Conservation (phyloP, 2,888 invertebrate species). For the Coremacera marginata region DNA sequence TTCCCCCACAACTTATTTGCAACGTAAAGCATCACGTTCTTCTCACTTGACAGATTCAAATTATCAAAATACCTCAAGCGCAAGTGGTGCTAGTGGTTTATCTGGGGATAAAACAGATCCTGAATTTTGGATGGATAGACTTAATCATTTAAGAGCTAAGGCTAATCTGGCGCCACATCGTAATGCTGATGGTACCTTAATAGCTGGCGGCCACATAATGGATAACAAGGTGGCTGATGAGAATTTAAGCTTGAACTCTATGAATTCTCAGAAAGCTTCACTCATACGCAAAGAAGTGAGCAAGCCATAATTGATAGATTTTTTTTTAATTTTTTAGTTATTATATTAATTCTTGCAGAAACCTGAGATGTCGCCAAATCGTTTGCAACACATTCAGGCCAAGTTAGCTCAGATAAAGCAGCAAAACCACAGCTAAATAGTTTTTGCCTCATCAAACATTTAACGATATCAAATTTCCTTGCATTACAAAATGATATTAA, state of each 20-base stretch:
- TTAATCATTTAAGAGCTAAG: slow-evolving; percentile 61
- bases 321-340: neutral
- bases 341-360: slow-evolving; percentile 55
- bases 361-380: slow-evolving; percentile 68
- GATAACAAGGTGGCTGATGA: slow-evolving; percentile 69
- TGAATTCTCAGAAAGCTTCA: slow-evolving; percentile 65
- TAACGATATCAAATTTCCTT: slow-evolving; percentile 22
- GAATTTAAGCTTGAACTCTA: slow-evolving; percentile 66
- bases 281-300: slow-evolving; percentile 66
- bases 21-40: slow-evolving; percentile 41
- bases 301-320: slow-evolving; percentile 26
- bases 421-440: slow-evolving; percentile 61
- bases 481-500: slow-evolving; percentile 32
- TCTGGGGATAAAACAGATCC: slow-evolving; percentile 58
- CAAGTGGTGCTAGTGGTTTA: slow-evolving; percentile 14
- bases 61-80: slow-evolving; percentile 49
- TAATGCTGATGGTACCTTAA: slow-evolving; percentile 54
- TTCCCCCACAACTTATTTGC: neutral
- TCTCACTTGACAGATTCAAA: slow-evolving; percentile 54
- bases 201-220: slow-evolving; percentile 55
- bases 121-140: slow-evolving; percentile 68
- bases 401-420: slow-evolving; percentile 69
- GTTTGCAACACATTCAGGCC: slow-evolving; percentile 68
- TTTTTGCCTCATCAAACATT: neutral
- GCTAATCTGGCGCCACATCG: slow-evolving; percentile 59